A percentile compares a stretch with the other conserved stretches of the same genome.
phyloP scores from a whole-genome alignment of 2,888 invertebrate genomes.

The Drosophila seclusa region DNA sequence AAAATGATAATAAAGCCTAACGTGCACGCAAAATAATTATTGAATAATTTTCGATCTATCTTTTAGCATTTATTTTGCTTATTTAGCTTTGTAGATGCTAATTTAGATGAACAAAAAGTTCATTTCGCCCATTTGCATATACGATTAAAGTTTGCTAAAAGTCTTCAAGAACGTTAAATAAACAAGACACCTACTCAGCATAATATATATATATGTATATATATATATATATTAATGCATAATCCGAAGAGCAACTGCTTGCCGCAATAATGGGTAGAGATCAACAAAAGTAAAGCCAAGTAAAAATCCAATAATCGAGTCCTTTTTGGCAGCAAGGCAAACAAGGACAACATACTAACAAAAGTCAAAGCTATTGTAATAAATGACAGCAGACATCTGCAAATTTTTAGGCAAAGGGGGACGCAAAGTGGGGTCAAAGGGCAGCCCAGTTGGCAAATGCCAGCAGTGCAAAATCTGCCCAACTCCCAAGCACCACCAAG shows the following conservation, averaged over 20 bases:
- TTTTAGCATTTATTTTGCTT: neutral
- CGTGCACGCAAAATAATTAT: too few relatives aligned
- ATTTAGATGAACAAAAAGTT: neutral
- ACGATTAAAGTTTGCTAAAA: neutral
- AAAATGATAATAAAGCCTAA: too few relatives aligned
- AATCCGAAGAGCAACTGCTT: constrained; percentile 21
- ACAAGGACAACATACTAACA: constrained; percentile 75
- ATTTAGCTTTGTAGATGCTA: neutral
- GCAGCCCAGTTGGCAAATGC: constrained; percentile 67
- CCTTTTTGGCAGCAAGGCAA: constrained; percentile 31
- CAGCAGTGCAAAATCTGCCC: constrained; percentile 71
- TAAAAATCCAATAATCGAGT: constrained; percentile 47
- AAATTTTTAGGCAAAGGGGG: constrained; percentile 38
- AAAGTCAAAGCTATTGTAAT: constrained; percentile 84
- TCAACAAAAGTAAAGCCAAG: constrained; percentile 23
- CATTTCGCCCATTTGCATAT: neutral
- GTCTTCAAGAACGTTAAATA: neutral
- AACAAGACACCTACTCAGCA: constrained; percentile 11
- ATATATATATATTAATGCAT: constrained; percentile 9
- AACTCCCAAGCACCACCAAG: constrained; percentile 37
- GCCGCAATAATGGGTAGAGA: constrained; percentile 18
- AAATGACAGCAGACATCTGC: constrained; percentile 84
- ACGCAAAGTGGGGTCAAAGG: constrained; percentile 20
- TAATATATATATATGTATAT: constrained; percentile 1
- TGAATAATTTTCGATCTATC: neutral